Percentiles rank a stretch among this genome's conserved stretches.
Conservation (phyloP, 2,888 invertebrate genomes). For the Steinernema hermaphroditum region DNA sequence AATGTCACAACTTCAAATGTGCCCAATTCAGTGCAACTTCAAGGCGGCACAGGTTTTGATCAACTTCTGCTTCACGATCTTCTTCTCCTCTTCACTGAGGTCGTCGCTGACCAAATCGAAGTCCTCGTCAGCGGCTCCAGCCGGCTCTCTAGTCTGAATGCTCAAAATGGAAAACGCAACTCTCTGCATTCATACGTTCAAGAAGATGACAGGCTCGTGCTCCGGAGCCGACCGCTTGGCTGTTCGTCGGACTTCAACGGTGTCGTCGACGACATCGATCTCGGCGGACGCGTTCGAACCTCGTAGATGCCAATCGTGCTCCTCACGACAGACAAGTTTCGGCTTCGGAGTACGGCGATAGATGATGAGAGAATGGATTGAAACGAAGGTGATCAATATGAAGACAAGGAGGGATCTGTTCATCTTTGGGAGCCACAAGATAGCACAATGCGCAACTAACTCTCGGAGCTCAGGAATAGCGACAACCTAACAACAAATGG, state of each 20-base stretch:
- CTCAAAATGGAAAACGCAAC: no score
- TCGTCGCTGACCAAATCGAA: constrained; percentile 17
- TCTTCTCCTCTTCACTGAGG: constrained; percentile 19
- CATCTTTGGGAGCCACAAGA: background rate
- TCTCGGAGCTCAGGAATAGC: no score
- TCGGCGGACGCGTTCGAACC: background rate
- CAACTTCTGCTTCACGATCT: constrained; percentile 26
- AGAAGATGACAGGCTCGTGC: constrained; percentile 15
- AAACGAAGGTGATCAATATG: background rate
- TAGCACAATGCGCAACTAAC: no score
- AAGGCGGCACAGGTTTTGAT: constrained; percentile 27
- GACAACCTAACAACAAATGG: background rate
- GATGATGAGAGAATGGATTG: constrained; percentile 36
- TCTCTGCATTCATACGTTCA: background rate
- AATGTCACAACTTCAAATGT: background rate
- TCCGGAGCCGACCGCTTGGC: background rate
- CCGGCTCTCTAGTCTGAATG: constrained; percentile 18
- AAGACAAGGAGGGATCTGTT: background rate
- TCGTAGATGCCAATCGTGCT: constrained; percentile 30
- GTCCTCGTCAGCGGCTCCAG: background rate
- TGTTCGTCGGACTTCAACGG: background rate
- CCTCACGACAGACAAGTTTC: constrained; percentile 43
- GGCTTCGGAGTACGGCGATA: constrained; percentile 44
- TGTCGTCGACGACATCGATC: background rate
- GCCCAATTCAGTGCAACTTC: background rate